Base-by-base conservation (phyloP, 2,888 invertebrate species). In the Dasypogon diadema region DNA sequence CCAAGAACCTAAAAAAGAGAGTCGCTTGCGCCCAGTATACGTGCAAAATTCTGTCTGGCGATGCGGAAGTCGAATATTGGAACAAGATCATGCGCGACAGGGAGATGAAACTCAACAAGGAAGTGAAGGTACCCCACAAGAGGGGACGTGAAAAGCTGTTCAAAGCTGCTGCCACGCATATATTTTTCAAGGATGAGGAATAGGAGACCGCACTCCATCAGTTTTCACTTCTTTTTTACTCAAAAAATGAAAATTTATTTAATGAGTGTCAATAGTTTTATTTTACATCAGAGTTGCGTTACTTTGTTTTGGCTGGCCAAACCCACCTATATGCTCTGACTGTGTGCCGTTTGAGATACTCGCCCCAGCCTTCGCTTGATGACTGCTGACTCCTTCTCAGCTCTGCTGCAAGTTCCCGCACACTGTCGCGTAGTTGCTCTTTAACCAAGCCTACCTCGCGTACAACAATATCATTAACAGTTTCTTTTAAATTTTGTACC, bases 41-140 rank as follows among this genome's bases (percentile, higher is more conserved):
- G 30, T 82, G 85, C 4, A 56, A 83, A 79, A 83, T 90, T 10
- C 80, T 91, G 74, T 80, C 85, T 79, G 93, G 91, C 0, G 88
- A 91, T 1, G 92, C 92, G 78, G 96, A 96, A 83, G 87, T 88
- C 42, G 85, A 87, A 21, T 97, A 97, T 85, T 97, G 96, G 96
- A 85, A 90, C 16, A 93, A 93, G 82, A 92, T 96, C 46, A 87
- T 88, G 79, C 85, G 85, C 10, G 91, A 92, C 82, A 87, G 86
- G 2, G 84, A 85, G 74, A 82, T 83, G 42, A 86, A 86, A 65
- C 75, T 86, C 3, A 83, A 82, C 26, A 85, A 85, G 76, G 81
- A 82, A 21, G 81, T 85, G 0, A 83, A 83, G 58, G 80, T 84
- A 0, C 84, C 83, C 24, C 82, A 82, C 22, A 84, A 83, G 55